Evolutionary conservation across 2,797 vertebrate species (phyloP).

Genomic region (Muraenolepis orangiensis): DNA sequence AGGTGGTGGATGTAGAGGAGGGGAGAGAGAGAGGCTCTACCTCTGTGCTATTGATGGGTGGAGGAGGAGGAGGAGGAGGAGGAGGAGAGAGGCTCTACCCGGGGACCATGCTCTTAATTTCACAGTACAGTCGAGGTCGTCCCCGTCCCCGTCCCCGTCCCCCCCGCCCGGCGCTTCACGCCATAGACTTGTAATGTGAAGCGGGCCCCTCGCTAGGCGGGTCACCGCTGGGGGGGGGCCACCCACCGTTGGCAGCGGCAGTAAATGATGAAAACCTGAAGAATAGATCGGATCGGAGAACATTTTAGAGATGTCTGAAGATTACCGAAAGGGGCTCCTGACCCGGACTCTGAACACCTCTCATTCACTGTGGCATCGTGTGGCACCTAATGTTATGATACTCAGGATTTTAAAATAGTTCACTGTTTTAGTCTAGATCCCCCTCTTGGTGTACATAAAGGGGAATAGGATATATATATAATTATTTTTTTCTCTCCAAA

Average conservation of each 20-base stretch:
- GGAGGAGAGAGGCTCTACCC: too few relatives aligned
- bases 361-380: constrained; percentile 35
- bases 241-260: not conserved
- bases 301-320: constrained; percentile 1
- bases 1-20: not conserved
- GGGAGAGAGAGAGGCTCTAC: not conserved
- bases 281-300: not conserved
- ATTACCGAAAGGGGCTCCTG: not conserved
- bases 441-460: not conserved
- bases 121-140: too few relatives aligned
- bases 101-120: too few relatives aligned
- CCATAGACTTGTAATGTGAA: not conserved
- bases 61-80: too few relatives aligned
- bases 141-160: too few relatives aligned
- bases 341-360: constrained; percentile 1
- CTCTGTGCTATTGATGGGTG: too few relatives aligned
- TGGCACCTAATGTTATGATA: constrained; percentile 52
- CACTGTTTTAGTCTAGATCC: not conserved
- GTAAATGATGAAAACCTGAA: not conserved
- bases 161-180: too few relatives aligned
- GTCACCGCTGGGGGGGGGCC: too few relatives aligned
- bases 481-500: not conserved
- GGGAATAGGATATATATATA: not conserved
- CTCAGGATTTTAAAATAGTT: constrained; percentile 66
- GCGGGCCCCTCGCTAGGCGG: too few relatives aligned